A percentile compares a stretch with the other conserved stretches of the same genome.
phyloP scores from a whole-genome alignment of 2,113 vertebrate genomes.

The Catharus minimus region DNA sequence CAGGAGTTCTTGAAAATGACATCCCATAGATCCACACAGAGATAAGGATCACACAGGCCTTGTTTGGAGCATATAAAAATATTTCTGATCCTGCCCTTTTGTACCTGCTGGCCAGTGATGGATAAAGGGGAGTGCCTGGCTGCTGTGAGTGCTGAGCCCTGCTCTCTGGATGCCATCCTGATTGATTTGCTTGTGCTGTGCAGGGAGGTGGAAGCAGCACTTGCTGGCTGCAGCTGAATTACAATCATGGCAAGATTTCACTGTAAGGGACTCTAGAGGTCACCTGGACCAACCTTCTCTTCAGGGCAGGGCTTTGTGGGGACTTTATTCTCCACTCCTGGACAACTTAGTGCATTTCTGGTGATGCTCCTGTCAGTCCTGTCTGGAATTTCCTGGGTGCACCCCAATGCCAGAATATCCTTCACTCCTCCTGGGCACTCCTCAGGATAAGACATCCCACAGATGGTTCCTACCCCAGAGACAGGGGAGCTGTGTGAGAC shows the following conservation, averaged over 20 bases:
- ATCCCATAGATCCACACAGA: background rate
- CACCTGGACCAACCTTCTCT: background rate
- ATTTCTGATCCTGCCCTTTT: constrained; percentile 10
- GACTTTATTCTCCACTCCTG: background rate
- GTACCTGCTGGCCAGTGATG: background rate
- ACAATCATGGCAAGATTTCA: background rate
- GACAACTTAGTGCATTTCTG: background rate
- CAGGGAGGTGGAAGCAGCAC: background rate
- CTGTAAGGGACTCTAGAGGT: constrained; percentile 11
- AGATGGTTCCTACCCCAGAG: background rate
- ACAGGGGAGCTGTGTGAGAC: background rate
- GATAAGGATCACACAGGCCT: background rate
- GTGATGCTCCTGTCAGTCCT: background rate
- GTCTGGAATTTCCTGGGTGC: background rate
- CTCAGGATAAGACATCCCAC: background rate
- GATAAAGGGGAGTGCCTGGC: background rate
- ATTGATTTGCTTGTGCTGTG: background rate
- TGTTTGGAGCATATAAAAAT: background rate
- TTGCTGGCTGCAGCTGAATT: constrained; percentile 34
- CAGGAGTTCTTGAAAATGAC: background rate
- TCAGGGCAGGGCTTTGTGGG: background rate
- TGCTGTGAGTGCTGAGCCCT: background rate
- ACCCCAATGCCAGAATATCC: background rate
- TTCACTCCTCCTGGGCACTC: background rate
- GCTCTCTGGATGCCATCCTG: background rate